Base-by-base conservation (phyloP, 2,888 invertebrate genomes). In the Nomada ruficornis region DNA sequence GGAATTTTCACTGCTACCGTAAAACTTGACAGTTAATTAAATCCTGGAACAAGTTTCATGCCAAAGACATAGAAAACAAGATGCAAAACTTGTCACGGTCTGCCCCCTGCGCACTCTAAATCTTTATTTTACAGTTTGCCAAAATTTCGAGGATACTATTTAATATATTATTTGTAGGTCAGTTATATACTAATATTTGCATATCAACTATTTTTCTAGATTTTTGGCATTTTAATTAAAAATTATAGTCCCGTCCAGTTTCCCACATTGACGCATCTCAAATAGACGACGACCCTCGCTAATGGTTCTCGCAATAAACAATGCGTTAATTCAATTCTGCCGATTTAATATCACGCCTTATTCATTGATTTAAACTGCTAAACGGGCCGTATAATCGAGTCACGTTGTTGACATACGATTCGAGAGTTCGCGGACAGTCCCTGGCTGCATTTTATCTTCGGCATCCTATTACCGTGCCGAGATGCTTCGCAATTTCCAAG, bases 11-110 rank as follows among this genome's bases (percentile, higher is more conserved):
- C 81, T 83, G 84, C 83, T 71, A 77, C 81, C 86, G 79, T 88
- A 89, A 89, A 89, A 88, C 82, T 80, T 76, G 73, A 47, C 77
- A 76, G 84, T 89, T 89, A 89, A 89, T 88, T 88, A 86, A 89
- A 87, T 86, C 83, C 82, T 85, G 64, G 78, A 84, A 77, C 81
- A 82, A 81, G 79, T 69, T 50, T 67, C 69, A 83, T 75, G 54
- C 54, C 57, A 69, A 75, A 65, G 59, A 60, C 23, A 18, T 7
- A 71, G 72, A 36, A 50, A 23, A 52, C 29, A 10, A 36, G 11
- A 52, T 65, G 47, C 13, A 5, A 26, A 29, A 15, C 47, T 26
- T 18, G 36, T 57, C 44, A 36, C 42, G 29, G 63, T 70, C 52
- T 67, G 54, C 54, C 62, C 57, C 79, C 72, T 54, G 42, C 50